Base-by-base conservation (phyloP, 2,797 vertebrate species). In the Tachyglossus aculeatus region DNA sequence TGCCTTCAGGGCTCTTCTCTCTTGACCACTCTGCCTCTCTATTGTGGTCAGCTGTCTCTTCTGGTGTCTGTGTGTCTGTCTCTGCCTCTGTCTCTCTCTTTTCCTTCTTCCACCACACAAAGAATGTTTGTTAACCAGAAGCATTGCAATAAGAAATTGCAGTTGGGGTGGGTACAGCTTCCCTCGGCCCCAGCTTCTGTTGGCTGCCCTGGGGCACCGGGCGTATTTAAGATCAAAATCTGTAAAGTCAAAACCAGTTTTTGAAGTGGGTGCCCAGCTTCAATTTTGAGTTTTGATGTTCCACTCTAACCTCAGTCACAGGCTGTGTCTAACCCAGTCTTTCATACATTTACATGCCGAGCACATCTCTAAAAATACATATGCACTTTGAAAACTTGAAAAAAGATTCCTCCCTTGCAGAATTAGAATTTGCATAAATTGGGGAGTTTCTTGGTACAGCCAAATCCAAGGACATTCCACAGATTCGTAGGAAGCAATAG, bases 221-320 rank as follows among this genome's bases (percentile, higher is more conserved):
- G 80, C 80, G 61, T 67, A 85, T 80, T 88, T 77, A 78, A 89
- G 88, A 91, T 90, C 87, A 89, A 86, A 90, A 88, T 81, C 72
- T 70, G 53, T 18, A 47, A 72, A 86, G 77, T 18, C 85, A 80
- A 89, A n/a, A 80, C 65, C 75, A 58, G 74, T 80, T 74, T 89
- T 78, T 76, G 79, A 82, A 78, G 79, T 56, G 43, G 44, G 52
- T 37, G 53, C 25, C 15, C 27, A 40, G 66, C 22, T 47, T 56
- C 45, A 77, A n/a, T 84, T 71, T 72, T 80, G 69, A 48, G 40
- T 47, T 34, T 32, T 0, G 6, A 33, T n/a, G 18, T 53, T 60
- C 24, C 31, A 66, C 24, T 22, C 34, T 18, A 31, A n/a, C 44
- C 71, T 50, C 4, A 14, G 34, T 81, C 74, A 47, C 40, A 63